Evolutionary conservation across 2,797 vertebrate species (phyloP), one percentile per base, ranked within the genome.

Genomic region (Carcharodon carcharias): DNA sequence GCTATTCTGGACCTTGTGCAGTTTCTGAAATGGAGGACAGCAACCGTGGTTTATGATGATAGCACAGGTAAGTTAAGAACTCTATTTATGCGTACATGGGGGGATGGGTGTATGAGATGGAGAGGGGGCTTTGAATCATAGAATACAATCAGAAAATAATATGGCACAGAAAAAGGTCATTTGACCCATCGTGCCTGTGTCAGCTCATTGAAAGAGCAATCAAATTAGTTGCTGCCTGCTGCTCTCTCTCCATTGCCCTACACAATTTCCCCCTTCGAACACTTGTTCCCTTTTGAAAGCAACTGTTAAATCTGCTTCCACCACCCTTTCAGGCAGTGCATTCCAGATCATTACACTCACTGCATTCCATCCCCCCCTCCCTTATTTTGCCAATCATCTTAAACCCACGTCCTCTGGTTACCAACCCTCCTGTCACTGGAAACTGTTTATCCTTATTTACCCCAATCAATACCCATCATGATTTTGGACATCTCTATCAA

Each of bases 1-100:
- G 99, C 99, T 97, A 99, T 99, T 96, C 98, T 99, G 96, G 99
- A 99, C 97, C 98, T 99, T 0, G 99, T 99, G 96, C 99, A 99
- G 98, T 99, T 98, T 63, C 98, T 99, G 96, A 99, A 99, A 96
- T 99, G 99, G 99, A 99, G 99, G 97, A 99, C 99, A 0, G 99
- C 99, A 96, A 99, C 99, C 0, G 99, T 99, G 96, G 99, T 99
- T 28, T 99, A 99, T 0, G 99, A 99, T 0, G 99, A 99, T 97
- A 99, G 99, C 96, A 99, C 99, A 97, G 99, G 99, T 99, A 97
- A 97, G 98, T 96, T n/a, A 65, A 93, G 91, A 67, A 26, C 67
- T 77, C 69, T 21, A 28, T 16, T 56, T 16, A 31, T 21, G 26
- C 18, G 28, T 14, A 54, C 54, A 0, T 73, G 50, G 69, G 58